phyloP scores from a whole-genome alignment of 2,888 invertebrate genomes.

The Herminia tarsipennalis region DNA sequence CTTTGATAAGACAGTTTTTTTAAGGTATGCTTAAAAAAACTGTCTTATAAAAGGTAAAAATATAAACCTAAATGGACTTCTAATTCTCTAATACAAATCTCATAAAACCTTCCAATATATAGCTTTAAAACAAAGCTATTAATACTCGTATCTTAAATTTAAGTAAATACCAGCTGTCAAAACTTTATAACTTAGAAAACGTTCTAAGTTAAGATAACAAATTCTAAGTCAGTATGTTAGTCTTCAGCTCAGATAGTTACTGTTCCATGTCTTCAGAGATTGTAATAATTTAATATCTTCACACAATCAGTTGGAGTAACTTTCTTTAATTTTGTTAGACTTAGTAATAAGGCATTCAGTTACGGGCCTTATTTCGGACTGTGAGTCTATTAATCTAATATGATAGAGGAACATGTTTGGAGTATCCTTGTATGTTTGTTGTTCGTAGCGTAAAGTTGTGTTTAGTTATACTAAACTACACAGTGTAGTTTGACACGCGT shows the following conservation, averaged over 20 bases:
- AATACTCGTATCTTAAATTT: constrained; percentile 4
- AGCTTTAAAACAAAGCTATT: constrained; percentile 13
- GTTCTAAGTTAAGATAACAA: constrained; percentile 19
- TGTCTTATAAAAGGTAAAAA: too few species aligned
- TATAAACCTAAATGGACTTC: not conserved
- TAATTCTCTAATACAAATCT: not conserved
- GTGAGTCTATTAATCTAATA: too few species aligned
- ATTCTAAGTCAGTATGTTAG: constrained; percentile 4
- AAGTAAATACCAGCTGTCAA: constrained; percentile 9
- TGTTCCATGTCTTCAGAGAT: not conserved
- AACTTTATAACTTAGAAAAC: constrained; percentile 17
- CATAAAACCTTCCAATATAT: constrained; percentile 6
- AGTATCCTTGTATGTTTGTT: too few species aligned
- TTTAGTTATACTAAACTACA: too few species aligned
- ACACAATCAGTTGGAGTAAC: too few species aligned
- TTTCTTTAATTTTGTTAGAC: not conserved
- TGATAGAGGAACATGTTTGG: too few species aligned
- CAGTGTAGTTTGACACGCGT: too few species aligned
- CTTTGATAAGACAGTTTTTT: too few species aligned
- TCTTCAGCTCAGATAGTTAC: constrained; percentile 5
- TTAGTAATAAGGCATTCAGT: too few species aligned
- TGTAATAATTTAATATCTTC: not conserved
- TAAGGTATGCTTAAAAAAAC: too few species aligned
- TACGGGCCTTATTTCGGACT: too few species aligned
- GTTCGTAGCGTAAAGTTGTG: too few species aligned